Percentiles rank a stretch among this genome's conserved stretches.
These are phyloP conservation scores for Potamilus streckersoni DNA, from an alignment of 1,140 invertebrate species.

Conservation along the genomic window DNA sequence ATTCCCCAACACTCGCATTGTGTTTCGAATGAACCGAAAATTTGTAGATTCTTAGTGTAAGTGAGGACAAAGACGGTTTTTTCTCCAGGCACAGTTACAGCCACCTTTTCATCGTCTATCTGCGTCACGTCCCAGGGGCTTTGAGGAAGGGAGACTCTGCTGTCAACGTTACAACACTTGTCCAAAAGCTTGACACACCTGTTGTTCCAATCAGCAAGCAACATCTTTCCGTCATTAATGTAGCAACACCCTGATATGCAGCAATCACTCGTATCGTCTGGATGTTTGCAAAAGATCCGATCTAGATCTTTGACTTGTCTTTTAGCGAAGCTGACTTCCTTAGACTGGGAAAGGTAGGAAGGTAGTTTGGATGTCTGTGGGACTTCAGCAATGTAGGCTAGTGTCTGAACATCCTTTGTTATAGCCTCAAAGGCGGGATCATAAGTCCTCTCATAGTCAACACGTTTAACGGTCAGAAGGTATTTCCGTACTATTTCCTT, in stretches of 20 bases:
- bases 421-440: conserved; percentile 14
- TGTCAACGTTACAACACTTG: conserved; percentile 3
- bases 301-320: neutral
- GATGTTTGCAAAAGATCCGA: conserved; percentile 2
- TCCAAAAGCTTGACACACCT: conserved; percentile 25
- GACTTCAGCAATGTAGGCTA: conserved; percentile 11
- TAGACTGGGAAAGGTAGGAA: conserved; percentile 12
- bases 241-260: conserved; percentile 21
- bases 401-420: neutral
- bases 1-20: conserved; percentile 26
- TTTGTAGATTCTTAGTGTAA: conserved; percentile 10
- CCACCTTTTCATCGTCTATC: conserved; percentile 8
- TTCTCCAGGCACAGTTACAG: conserved; percentile 24
- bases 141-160: conserved; percentile 10
- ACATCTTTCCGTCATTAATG: neutral
- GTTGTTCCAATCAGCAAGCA: conserved; percentile 30
- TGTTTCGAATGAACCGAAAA: conserved; percentile 12
- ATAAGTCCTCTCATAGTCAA: conserved; percentile 18
- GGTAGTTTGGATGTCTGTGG: conserved; percentile 18
- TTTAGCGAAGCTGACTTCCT: conserved; percentile 3
- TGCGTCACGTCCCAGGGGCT: conserved; percentile 28
- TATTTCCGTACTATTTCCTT: conserved; percentile 25
- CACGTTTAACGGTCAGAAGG: conserved; percentile 11
- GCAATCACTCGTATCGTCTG: conserved; percentile 9
- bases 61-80: conserved; percentile 11